Evolutionary conservation across 2,888 invertebrate species (phyloP).

Genomic region (Drosophila rellima): DNA sequence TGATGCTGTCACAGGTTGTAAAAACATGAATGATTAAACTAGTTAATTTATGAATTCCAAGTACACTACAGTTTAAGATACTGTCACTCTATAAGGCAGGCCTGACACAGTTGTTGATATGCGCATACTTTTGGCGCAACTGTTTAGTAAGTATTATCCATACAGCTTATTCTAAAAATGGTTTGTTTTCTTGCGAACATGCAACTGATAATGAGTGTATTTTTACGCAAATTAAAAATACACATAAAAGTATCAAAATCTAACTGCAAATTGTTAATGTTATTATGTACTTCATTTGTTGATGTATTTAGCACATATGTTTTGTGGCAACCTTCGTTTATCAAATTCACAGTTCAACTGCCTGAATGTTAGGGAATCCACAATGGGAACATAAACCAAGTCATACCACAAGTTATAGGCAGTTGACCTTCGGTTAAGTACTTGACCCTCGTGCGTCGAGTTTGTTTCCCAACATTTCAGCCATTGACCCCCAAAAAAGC

Average conservation of each 20-base stretch:
- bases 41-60: not conserved
- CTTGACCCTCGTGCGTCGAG: conserved; percentile 63
- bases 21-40: not conserved
- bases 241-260: not conserved
- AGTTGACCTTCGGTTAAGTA: conserved; percentile 48
- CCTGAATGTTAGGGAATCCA: conserved; percentile 3
- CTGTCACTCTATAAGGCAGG: not conserved
- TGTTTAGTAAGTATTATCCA: conserved; percentile 25
- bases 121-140: conserved; percentile 16
- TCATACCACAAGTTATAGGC: not conserved
- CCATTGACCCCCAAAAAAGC: conserved; percentile 69
- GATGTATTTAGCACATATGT: conserved; percentile 21
- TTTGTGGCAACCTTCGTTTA: conserved; percentile 17
- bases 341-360: conserved; percentile 33
- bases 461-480: conserved; percentile 61
- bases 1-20: not conserved
- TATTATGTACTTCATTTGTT: conserved; percentile 2
- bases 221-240: not conserved
- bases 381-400: not conserved
- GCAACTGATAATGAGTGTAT: not conserved
- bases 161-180: not conserved
- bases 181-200: not conserved
- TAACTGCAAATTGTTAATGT: conserved; percentile 11
- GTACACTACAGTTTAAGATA: not conserved
- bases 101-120: conserved; percentile 15